Evolutionary conservation across 2,113 vertebrate species (phyloP).

Genomic region (Cyphomyrus discorhynchus): DNA sequence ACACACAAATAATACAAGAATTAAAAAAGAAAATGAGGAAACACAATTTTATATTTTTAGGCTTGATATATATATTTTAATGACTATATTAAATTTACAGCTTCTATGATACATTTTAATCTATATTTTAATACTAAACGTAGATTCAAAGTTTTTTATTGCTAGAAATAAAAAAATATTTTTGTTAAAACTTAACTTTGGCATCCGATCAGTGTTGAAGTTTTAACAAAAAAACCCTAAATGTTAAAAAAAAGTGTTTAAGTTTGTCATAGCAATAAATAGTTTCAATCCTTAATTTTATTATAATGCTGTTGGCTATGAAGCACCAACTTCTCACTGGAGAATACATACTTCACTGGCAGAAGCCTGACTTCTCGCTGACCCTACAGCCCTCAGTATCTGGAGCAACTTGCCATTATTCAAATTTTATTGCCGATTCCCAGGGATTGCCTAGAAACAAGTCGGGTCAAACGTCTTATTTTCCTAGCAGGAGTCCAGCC

Average conservation of each 20-base stretch:
- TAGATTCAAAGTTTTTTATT: background rate
- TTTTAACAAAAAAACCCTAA: too few relatives aligned
- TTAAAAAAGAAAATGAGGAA: background rate
- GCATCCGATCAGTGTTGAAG: background rate
- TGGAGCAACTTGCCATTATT: slow-evolving; percentile 8
- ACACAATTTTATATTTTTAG: background rate
- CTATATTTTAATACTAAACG: background rate
- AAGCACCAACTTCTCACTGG: background rate
- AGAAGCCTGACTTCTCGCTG: background rate
- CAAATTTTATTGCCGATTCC: slow-evolving; percentile 16
- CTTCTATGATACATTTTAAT: background rate
- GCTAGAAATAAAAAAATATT: background rate
- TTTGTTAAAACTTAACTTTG: background rate
- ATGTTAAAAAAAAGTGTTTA: background rate
- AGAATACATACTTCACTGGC: background rate
- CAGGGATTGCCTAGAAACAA: slow-evolving; percentile 14
- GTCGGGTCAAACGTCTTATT: background rate
- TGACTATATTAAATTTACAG: background rate
- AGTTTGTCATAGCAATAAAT: background rate
- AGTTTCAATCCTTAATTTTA: background rate
- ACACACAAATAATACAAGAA: background rate
- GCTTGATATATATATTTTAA: background rate
- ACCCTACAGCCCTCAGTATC: background rate
- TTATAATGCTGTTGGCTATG: background rate
- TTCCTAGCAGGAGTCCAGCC: background rate